Conservation (phyloP, 2,113 vertebrate genomes). For the Melanocharis versteri region DNA sequence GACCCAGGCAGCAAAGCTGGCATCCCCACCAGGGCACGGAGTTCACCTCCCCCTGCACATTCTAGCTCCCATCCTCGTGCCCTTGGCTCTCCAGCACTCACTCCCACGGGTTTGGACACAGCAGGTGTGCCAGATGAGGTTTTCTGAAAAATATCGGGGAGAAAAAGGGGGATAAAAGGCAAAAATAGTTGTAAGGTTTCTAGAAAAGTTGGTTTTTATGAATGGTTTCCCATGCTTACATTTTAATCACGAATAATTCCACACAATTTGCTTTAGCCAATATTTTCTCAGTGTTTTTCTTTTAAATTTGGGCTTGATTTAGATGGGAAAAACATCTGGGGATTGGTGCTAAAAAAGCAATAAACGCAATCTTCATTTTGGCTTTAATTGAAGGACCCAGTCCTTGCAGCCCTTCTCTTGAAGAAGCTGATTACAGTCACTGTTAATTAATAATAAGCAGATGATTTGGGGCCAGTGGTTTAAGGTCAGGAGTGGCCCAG, state of each 20-base stretch:
- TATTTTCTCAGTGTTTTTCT: neutral
- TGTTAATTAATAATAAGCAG: neutral
- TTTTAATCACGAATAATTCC: neutral
- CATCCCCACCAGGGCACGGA: neutral
- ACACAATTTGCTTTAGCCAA: neutral
- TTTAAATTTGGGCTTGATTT: neutral
- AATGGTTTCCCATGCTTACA: rapidly evolving
- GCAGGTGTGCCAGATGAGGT: neutral
- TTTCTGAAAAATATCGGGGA: neutral
- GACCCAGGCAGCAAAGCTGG: neutral
- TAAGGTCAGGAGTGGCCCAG: neutral
- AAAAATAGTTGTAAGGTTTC: neutral
- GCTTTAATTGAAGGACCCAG: neutral
- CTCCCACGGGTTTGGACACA: rapidly evolving
- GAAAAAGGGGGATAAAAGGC: rapidly evolving
- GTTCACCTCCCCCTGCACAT: neutral
- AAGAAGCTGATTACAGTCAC: neutral
- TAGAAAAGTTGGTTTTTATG: neutral
- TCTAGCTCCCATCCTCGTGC: neutral
- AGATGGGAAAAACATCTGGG: neutral
- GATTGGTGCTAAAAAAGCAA: neutral
- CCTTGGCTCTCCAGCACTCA: neutral
- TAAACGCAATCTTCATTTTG: neutral
- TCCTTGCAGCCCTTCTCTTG: neutral
- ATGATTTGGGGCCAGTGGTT: neutral